Conservation (phyloP, 2,113 vertebrate species). For the Cricetomys ansorgei region DNA sequence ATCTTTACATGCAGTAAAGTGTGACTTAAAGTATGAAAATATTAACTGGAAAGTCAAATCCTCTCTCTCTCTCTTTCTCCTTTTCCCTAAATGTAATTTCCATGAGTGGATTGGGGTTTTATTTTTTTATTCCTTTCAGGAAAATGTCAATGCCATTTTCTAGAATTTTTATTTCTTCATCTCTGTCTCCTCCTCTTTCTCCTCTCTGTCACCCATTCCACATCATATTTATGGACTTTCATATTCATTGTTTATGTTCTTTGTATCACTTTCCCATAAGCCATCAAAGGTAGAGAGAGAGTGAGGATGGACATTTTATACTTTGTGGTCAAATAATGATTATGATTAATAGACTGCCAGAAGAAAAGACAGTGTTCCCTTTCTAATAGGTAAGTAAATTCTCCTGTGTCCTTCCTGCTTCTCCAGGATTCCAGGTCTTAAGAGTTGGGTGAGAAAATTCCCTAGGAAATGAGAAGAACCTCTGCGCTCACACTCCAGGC, state of each 20-base stretch:
- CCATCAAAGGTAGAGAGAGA: neutral
- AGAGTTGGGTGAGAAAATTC: neutral
- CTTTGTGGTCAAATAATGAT: neutral
- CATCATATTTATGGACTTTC: neutral
- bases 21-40: neutral
- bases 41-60: slow-evolving; percentile 22
- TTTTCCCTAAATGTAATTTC: neutral
- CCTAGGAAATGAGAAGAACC: neutral
- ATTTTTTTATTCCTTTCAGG: neutral
- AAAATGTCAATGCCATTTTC: neutral
- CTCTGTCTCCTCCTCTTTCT: too few relatives aligned
- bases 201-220: neutral
- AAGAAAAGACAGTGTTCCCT: neutral
- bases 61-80: neutral
- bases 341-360: neutral
- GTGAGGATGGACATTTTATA: neutral
- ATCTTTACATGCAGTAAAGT: neutral
- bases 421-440: neutral
- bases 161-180: neutral
- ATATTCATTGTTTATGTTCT: neutral
- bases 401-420: neutral
- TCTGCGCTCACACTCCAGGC: neutral
- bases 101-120: neutral
- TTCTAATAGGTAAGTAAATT: neutral
- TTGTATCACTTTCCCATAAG: neutral